Base-by-base conservation (phyloP, 2,797 vertebrate genomes). In the Ctenopoma kingsleyae region DNA sequence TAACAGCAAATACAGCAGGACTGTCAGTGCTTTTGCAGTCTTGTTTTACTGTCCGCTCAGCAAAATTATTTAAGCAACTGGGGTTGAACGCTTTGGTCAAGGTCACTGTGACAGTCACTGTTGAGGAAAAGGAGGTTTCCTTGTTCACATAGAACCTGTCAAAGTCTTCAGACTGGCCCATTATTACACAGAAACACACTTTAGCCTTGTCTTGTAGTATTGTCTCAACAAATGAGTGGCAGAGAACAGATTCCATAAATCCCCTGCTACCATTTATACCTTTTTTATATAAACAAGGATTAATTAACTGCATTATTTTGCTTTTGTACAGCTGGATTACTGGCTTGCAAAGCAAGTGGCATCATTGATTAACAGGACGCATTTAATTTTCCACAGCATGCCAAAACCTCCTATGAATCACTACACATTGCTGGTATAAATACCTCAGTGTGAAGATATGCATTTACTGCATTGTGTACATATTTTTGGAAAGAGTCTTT, bases 321-420 rank as follows among this genome's bases (percentile, higher is more conserved):
- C 19, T 56, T 61, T 41, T 54, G 20, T 38, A 16, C 22, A 38
- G 38, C 54, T 57, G 27, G 8, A 65, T 76, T 50, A 54, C 25
- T 20, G 3, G n/a, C 65, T 68, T 53, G 53, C 63, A 75, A 75
- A 81, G 48, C 25, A 74, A 69, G 52, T 71, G 61, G 60, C 12
- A 4, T 49, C 41, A 77, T 25, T 70, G 50, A 78, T 81, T 70
- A 74, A 40, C 25, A 35, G 4, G 6, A 50, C 8, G 22, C 17
- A 30, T 51, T 46, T 60, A 17, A 36, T 61, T 71, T 66, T 47
- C 49, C 53, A 51, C 53, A 46, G 50, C 10, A 48, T 56, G 44
- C 23, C 43, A 58, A 51, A 51, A 22, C n/a, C 50, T 52, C 69
- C n/a, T 36, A n/a, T 6, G 2, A 35, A 22, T 68, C 59, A 12